phyloP scores from a whole-genome alignment of 1,140 invertebrate species.

The Prorops nasuta region DNA sequence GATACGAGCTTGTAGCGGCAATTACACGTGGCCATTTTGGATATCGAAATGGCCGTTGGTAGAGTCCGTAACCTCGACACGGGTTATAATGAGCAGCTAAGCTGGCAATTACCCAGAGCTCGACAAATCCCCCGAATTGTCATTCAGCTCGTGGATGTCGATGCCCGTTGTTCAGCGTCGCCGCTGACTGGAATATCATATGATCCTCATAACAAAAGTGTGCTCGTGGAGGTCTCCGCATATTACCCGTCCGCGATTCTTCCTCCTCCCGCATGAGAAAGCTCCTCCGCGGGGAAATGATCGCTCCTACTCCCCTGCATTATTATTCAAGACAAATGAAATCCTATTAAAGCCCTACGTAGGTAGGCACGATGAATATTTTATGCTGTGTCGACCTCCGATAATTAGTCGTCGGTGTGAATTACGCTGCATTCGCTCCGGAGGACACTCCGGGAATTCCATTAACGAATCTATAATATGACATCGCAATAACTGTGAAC shows the following conservation, averaged over 20 bases:
- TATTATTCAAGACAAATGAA: background rate
- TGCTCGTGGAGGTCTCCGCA: background rate
- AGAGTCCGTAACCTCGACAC: constrained; percentile 18
- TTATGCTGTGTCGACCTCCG: no score
- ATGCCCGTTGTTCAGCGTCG: constrained; percentile 44
- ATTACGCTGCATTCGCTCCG: no score
- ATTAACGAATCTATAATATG: no score
- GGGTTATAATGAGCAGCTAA: constrained; percentile 37
- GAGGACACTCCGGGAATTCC: no score
- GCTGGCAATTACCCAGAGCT: constrained; percentile 47
- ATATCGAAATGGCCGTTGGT: no score
- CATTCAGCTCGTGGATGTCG: constrained; percentile 37
- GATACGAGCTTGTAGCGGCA: no score
- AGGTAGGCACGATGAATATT: no score
- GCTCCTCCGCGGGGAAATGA: background rate
- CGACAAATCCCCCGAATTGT: constrained; percentile 34
- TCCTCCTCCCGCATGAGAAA: background rate
- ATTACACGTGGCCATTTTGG: no score
- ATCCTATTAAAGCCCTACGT: background rate
- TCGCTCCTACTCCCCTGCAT: no score
- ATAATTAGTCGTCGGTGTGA: no score
- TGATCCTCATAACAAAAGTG: constrained; percentile 43
- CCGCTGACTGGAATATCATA: constrained; percentile 47
- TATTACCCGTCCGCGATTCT: background rate
- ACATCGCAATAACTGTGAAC: no score